A percentile compares a stretch with the other conserved stretches of the same genome.
These are phyloP conservation scores for Cavia porcellus DNA, from an alignment of 2,113 vertebrate species.

Conservation along the genomic window DNA sequence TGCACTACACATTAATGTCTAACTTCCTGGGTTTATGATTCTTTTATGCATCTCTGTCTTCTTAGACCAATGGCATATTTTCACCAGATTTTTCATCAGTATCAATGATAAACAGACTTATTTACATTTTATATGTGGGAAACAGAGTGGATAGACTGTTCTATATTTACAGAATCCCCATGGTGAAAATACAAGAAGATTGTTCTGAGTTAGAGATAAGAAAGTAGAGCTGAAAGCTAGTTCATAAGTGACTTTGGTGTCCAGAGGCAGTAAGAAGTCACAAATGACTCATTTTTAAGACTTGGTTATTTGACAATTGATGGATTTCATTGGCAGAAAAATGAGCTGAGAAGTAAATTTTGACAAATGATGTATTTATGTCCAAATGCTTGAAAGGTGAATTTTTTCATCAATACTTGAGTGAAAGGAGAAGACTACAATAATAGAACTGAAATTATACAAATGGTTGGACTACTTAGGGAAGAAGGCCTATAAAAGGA, in stretches of 20 bases:
- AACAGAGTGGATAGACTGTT: neutral
- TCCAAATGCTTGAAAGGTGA: constrained; percentile 43
- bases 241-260: neutral
- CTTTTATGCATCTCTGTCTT: neutral
- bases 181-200: neutral
- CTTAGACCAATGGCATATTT: neutral
- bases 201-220: constrained; percentile 4
- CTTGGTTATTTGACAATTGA: neutral
- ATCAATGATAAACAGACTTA: constrained; percentile 15
- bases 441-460: neutral
- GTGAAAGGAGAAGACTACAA: neutral
- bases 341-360: constrained; percentile 39
- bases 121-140: constrained; percentile 24
- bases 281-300: neutral
- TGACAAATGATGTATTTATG: constrained; percentile 9
- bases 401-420: constrained; percentile 47
- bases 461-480: neutral
- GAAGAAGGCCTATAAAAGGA: neutral
- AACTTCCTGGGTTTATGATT: constrained; percentile 14
- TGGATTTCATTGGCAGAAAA: neutral
- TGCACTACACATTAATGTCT: neutral
- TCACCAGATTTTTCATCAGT: neutral
- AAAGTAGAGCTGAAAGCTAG: neutral
- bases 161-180: neutral
- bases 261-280: constrained; percentile 21